Evolutionary conservation across 2,113 vertebrate genomes (phyloP), one percentile per base, ranked within the genome.

Genomic region (Cichladusa arquata): DNA sequence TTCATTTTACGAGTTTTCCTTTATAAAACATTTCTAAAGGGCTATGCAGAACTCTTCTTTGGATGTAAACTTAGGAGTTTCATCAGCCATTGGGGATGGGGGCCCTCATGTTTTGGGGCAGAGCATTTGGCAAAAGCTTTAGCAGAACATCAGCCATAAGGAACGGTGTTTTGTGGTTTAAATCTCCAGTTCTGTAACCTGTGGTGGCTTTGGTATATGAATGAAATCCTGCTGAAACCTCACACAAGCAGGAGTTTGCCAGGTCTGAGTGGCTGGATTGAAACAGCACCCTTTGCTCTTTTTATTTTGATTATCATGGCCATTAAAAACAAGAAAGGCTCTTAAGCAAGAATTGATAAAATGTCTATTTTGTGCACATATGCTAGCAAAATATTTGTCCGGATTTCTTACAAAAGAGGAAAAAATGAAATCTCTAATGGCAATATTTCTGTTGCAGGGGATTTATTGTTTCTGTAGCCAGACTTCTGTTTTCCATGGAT

Each of bases 381-480:
- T 47, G 20, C 38, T 66, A 45, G 29, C 71, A 70, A 80, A 94
- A 66, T 81, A 23, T 79, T 82, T 80, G 16, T 51, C 71, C 4
- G 8, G 47, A 33, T 92, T 91, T 83, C 60, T 88, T 50, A 17
- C 11, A 66, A 58, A 85, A 79, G 50, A 72, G 50, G 23, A 31
- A 50, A 69, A 89, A 85, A 26, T 47, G 13, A 72, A 76, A 87
- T 26, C 48, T 57, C n/a, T 61, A n/a, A 66, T 42, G 50, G 24
- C 24, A 28, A 2, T 87, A 79, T 91, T 90, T 92, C 40, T 92
- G n/a, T 62, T 61, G 16, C 33, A 82, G 36, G 53, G 51, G 28
- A 54, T 82, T 64, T 79, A 85, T 60, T 91, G 70, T 87, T 94
- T 84, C 69, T 80, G 62, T 58, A 89, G 66, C 58, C 84, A 91